Percentiles rank a stretch among this genome's conserved stretches.
phyloP scores from a whole-genome alignment of 2,113 vertebrate genomes.

The Pelvicachromis taeniatus region DNA sequence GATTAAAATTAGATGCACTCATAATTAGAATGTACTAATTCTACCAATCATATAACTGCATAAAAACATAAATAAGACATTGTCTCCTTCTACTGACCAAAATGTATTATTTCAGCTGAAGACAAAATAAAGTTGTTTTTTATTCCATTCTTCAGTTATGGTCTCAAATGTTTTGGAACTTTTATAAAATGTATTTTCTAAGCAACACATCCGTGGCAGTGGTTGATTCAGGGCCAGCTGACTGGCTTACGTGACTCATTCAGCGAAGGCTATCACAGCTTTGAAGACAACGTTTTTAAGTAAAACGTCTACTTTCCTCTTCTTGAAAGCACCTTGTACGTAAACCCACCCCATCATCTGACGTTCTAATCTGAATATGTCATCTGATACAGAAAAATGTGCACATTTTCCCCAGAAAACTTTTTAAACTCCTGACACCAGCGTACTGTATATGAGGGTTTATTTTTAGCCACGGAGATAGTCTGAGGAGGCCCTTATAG shows the following conservation, averaged over 20 bases:
- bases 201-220: not conserved
- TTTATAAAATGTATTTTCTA: not conserved
- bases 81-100: not conserved
- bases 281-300: not conserved
- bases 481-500: slow-evolving; percentile 55
- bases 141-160: not conserved
- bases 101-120: not conserved
- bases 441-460: slow-evolving; percentile 17
- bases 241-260: not conserved
- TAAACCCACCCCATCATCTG: not conserved
- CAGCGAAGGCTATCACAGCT: not conserved
- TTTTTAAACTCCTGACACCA: slow-evolving; percentile 6
- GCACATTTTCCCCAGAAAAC: not conserved
- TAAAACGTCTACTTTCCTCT: not conserved
- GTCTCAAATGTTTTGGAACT: not conserved
- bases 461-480: slow-evolving; percentile 59
- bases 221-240: not conserved
- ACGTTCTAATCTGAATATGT: not conserved
- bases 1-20: not conserved
- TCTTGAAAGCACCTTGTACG: not conserved
- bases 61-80: not conserved
- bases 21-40: not conserved
- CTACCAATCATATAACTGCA: not conserved
- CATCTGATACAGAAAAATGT: not conserved
- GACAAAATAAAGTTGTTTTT: not conserved